phyloP scores from a whole-genome alignment of 2,797 vertebrate species.

The Melanotaenia maccullochi region DNA sequence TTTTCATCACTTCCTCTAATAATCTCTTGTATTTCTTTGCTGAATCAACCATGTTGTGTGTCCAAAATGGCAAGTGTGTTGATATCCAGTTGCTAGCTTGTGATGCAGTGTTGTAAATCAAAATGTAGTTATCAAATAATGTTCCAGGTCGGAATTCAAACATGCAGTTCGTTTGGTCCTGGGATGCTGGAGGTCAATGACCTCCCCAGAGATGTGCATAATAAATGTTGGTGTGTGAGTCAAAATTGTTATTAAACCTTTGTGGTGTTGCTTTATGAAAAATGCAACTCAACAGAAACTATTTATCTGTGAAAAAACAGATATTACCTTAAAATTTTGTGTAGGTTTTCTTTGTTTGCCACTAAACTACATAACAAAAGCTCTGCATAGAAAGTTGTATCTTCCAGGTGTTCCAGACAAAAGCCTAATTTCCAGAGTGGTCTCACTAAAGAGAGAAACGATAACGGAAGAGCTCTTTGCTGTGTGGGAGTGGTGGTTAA shows the following conservation, averaged over 20 bases:
- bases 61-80: background rate
- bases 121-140: background rate
- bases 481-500: conserved; percentile 29
- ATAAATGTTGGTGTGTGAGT: background rate
- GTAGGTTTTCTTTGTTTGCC: background rate
- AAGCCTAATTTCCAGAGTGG: conserved; percentile 23
- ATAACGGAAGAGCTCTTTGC: conserved; percentile 20
- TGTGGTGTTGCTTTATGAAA: background rate
- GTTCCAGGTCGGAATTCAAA: background rate
- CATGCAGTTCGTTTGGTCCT: too few relatives aligned
- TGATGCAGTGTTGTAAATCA: background rate
- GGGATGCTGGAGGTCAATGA: background rate
- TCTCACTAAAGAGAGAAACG: conserved; percentile 4
- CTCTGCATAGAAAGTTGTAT: background rate
- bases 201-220: background rate
- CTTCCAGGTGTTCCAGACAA: background rate
- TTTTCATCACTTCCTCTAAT: too few relatives aligned
- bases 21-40: background rate
- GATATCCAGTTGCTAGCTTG: background rate
- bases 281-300: background rate
- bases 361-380: background rate
- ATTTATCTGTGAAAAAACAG: background rate
- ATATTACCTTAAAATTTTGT: background rate
- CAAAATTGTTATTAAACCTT: background rate
- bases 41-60: background rate